Evolutionary conservation across 2,113 vertebrate genomes (phyloP), one percentile per base, ranked within the genome.

Genomic region (Sula dactylatra): DNA sequence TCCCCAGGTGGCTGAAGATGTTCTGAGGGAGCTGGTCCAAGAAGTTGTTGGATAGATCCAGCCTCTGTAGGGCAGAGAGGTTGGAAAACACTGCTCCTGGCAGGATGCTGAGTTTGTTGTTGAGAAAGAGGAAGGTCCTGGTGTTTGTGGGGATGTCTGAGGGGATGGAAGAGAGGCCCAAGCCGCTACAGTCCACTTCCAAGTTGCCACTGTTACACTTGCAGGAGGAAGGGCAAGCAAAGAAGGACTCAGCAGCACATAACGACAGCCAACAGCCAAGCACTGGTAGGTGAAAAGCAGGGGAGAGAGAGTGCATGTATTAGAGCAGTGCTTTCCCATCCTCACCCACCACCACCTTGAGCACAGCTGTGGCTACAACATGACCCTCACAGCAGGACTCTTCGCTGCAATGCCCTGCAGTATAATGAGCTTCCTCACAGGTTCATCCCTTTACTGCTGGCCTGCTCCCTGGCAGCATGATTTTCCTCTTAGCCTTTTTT

Each of bases 11-110:
- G 6, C 97, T 97, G 92, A 99, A 99, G 89, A 99, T 95, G 59
- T 98, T 98, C 31, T 98, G 94, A 16, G 99, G 99, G 61, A 99
- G 98, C 97, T 99, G 99, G 96, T 99, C 99, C 96, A 99, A 97
- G 97, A 99, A 99, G 98, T 99, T 99, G 97, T 99, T 99, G 81
- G 99, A 99, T 82, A 99, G 98, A 93, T 99, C 99, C 98, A 99
- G 95, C 81, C 99, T 98, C 98, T 99, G 99, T 42, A 99, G 97
- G 45, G 98, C 98, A 78, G 99, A 99, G 91, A 99, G 98, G 97
- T 99, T 99, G 97, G 98, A 96, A n/a, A 99, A 99, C 58, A 99
- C 98, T 45, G 98, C 97, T 85, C 97, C 98, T 2, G 99, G 98
- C 95, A 99, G 98, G 34, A 94, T 97, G 70, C 98, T 98, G 38